Conservation (phyloP, 1,140 invertebrate species). For the Papilio helenus region DNA sequence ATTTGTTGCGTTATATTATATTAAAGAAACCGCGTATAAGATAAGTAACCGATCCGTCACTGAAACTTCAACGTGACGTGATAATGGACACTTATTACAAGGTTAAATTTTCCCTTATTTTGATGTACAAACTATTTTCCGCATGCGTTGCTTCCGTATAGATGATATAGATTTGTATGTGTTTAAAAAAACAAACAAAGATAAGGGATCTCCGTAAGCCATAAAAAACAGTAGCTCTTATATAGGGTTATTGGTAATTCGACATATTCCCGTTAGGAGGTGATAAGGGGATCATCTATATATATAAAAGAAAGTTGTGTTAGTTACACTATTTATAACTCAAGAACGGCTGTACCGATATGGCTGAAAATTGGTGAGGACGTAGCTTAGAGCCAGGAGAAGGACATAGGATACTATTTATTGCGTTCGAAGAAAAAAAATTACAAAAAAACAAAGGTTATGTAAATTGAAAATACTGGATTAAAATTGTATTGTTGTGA, state of each 20-base stretch:
- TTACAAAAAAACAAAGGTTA: too few species aligned
- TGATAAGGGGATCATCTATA: too few species aligned
- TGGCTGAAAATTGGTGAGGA: too few species aligned
- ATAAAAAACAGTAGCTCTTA: too few species aligned
- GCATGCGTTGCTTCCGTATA: not conserved
- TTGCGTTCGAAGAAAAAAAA: too few species aligned
- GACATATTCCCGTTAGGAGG: too few species aligned
- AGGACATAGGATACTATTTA: too few species aligned
- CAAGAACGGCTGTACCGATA: too few species aligned
- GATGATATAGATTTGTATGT: not conserved
- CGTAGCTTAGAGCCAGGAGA: too few species aligned
- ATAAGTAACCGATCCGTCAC: conserved; percentile 7
- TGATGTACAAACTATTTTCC: not conserved
- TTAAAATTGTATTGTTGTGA: not conserved
- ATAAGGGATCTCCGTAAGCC: not conserved
- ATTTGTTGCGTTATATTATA: not conserved
- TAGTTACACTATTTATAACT: too few species aligned
- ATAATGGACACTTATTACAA: not conserved
- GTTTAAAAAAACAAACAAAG: not conserved
- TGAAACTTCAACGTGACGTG: not conserved
- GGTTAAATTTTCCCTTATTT: not conserved
- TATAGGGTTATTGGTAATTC: too few species aligned
- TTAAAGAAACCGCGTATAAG: not conserved
- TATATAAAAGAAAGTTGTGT: too few species aligned
- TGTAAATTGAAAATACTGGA: not conserved